phyloP scores from a whole-genome alignment of 2,797 vertebrate species.

The Pseudochirops corinnae region DNA sequence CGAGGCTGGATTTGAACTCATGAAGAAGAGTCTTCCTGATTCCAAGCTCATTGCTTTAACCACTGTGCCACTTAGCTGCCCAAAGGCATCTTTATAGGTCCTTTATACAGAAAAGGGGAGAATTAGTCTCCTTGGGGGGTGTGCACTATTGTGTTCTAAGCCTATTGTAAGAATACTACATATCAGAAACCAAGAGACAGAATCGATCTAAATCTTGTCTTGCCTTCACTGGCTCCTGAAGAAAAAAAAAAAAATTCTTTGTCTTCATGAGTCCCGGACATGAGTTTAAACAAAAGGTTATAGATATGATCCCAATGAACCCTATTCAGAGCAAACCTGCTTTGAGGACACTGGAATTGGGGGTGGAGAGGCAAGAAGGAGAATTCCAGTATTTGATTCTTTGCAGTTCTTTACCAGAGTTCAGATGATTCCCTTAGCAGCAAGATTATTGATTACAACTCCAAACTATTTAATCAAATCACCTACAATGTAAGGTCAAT shows the following conservation, averaged over 20 bases:
- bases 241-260: neutral
- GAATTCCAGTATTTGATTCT: neutral
- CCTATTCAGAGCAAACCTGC: neutral
- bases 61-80: neutral
- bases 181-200: neutral
- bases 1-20: neutral
- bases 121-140: neutral
- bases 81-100: neutral
- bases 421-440: constrained; percentile 68
- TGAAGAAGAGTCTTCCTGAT: neutral
- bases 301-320: neutral
- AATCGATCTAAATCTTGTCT: neutral
- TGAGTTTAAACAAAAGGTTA: neutral
- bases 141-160: neutral
- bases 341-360: neutral
- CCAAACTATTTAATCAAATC: constrained; percentile 69
- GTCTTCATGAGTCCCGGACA: neutral
- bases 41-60: neutral
- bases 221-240: neutral
- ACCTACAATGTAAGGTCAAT: constrained; percentile 66
- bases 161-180: neutral
- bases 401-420: constrained; percentile 53
- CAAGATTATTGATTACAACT: constrained; percentile 47
- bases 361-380: neutral
- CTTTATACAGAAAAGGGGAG: neutral